Percentiles rank a stretch among this genome's conserved stretches.
Evolutionary conservation across 2,888 invertebrate species (phyloP).

Genomic region (Spodoptera exigua): DNA sequence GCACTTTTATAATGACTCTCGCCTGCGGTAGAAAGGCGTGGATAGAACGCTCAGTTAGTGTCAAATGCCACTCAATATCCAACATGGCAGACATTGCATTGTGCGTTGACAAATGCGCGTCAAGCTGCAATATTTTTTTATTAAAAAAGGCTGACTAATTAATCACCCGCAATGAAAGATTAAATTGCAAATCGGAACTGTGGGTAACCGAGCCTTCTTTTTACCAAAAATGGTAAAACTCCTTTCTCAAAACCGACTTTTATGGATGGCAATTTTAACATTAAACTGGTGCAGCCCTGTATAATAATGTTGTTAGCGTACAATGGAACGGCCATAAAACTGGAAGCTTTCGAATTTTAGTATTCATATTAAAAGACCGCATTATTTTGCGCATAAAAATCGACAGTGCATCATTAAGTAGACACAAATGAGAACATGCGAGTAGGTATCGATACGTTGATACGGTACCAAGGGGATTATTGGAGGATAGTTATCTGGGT

Average conservation of each 20-base stretch:
- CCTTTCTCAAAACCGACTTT: conserved; percentile 46
- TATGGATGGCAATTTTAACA: conserved; percentile 45
- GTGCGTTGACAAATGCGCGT: conserved; percentile 77
- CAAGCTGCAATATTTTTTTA: conserved; percentile 57
- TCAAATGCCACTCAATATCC: conserved; percentile 78
- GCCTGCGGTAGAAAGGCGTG: conserved; percentile 69
- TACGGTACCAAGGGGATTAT: conserved; percentile 66
- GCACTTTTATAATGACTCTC: conserved; percentile 70
- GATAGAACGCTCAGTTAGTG: conserved; percentile 82
- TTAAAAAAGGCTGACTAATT: conserved; percentile 57
- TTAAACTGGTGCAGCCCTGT: conserved; percentile 44
- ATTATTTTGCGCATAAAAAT: conserved; percentile 53
- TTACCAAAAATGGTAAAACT: conserved; percentile 23
- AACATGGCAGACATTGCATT: conserved; percentile 78
- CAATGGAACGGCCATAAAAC: conserved; percentile 61
- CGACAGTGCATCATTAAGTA: conserved; percentile 45
- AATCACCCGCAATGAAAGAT: conserved; percentile 54
- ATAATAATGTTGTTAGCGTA: conserved; percentile 47
- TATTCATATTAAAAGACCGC: conserved; percentile 47
- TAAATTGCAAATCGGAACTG: conserved; percentile 52
- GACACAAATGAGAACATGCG: conserved; percentile 42
- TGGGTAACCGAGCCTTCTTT: conserved; percentile 38
- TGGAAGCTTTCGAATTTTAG: conserved; percentile 58
- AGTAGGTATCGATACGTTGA: conserved; percentile 51
- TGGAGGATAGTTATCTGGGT: conserved; percentile 75